phyloP scores from a whole-genome alignment of 2,797 vertebrate species.

The Microctenopoma stevenorrisi region DNA sequence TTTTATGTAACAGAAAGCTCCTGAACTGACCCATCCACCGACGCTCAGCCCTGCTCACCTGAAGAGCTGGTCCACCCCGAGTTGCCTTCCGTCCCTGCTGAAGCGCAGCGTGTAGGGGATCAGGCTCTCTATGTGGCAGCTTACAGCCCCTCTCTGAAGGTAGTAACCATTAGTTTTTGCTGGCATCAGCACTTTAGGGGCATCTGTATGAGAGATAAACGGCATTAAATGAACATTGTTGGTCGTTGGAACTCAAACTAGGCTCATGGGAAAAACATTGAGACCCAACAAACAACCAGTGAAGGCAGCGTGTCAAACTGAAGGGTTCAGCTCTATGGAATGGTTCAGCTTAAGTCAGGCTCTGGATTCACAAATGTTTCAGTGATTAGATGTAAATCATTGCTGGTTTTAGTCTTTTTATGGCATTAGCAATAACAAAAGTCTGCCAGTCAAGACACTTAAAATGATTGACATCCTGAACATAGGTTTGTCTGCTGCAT shows the following conservation, averaged over 20 bases:
- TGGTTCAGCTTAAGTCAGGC: no score
- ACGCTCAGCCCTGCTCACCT: slow-evolving; percentile 78
- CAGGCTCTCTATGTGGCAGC: slow-evolving; percentile 91
- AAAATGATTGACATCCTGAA: not conserved
- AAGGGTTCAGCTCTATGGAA: no score
- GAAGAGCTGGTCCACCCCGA: slow-evolving; percentile 92
- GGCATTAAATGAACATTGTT: not conserved
- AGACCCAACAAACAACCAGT: no score
- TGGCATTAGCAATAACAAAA: no score
- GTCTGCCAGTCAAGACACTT: not conserved
- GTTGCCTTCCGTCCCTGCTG: slow-evolving; percentile 85
- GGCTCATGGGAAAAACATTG: no score
- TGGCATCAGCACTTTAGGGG: slow-evolving; percentile 92
- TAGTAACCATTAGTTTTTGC: slow-evolving; percentile 91
- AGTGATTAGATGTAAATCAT: no score
- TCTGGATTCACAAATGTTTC: no score
- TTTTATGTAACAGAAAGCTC: not conserved
- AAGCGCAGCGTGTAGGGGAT: slow-evolving; percentile 93
- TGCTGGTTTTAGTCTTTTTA: no score
- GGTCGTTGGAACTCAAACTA: no score
- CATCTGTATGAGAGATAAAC: slow-evolving; percentile 78
- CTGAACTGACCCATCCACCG: not conserved
- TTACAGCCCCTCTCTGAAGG: slow-evolving; percentile 87
- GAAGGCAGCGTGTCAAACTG: no score
- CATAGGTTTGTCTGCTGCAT: no score